A percentile compares a stretch with the other conserved stretches of the same genome.
Evolutionary conservation across 2,113 vertebrate species (phyloP).

Genomic region (Stercorarius parasiticus): DNA sequence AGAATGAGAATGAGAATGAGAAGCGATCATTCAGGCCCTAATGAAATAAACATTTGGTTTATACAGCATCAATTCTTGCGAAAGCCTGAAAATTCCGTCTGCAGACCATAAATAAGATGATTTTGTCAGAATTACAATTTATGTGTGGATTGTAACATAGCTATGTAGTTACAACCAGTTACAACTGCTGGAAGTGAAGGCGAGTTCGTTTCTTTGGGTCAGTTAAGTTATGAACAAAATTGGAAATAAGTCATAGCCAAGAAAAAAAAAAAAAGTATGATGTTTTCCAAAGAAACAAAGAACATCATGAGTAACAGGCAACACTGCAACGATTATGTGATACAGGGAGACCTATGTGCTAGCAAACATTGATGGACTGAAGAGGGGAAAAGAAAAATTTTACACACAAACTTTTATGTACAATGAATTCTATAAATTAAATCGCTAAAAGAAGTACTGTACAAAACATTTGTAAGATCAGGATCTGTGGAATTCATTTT

Average conservation of each 20-base stretch:
- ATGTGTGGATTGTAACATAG: not conserved
- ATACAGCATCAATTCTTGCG: not conserved
- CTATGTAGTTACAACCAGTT: not conserved
- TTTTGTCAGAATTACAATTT: not conserved
- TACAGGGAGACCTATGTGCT: not conserved
- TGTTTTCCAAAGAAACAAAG: not conserved
- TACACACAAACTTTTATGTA: not conserved
- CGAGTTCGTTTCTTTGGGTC: not conserved
- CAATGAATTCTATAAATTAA: not conserved
- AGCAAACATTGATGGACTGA: not conserved
- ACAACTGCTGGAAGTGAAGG: not conserved
- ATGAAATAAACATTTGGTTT: not conserved
- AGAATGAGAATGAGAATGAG: not conserved
- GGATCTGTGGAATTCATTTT: not conserved
- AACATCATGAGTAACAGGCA: not conserved
- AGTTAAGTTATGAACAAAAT: not conserved
- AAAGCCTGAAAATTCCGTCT: not conserved
- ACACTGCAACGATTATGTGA: not conserved
- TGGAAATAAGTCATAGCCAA: not conserved
- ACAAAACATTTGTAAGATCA: not conserved
- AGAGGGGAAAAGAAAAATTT: not conserved
- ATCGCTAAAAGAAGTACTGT: not conserved
- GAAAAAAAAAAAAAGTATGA: not conserved
- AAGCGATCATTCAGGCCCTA: not conserved
- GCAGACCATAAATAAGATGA: not conserved